These are phyloP conservation scores for Oncopodura yosiiana DNA, from an alignment of 1,140 invertebrate species.

Conservation along the genomic window DNA sequence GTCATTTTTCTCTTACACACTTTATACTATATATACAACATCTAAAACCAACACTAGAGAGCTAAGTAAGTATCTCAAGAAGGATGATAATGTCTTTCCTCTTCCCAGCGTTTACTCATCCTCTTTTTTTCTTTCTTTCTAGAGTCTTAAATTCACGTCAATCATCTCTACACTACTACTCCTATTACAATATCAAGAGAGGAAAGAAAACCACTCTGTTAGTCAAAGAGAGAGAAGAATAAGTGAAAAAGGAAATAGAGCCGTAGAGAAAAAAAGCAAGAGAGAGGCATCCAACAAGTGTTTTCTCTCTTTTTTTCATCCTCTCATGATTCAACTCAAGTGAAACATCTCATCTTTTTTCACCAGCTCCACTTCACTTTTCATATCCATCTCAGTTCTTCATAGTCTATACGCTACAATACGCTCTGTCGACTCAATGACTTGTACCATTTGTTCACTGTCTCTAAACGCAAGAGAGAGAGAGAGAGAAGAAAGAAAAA, in stretches of 20 bases:
- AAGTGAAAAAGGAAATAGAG: no score
- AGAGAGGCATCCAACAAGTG: conserved; percentile 12
- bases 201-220: no score
- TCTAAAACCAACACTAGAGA: background rate
- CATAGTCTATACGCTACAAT: no score
- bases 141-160: conserved; percentile 28
- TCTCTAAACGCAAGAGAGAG: no score
- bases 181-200: no score
- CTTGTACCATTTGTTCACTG: conserved; percentile 26
- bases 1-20: conserved; percentile 11
- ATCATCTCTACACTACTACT: no score
- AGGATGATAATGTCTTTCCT: conserved; percentile 21
- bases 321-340: conserved; percentile 5
- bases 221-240: no score
- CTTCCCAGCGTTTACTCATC: conserved; percentile 13
- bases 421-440: conserved; percentile 11
- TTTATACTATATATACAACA: background rate
- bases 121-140: conserved; percentile 23
- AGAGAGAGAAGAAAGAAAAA: no score
- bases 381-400: conserved; percentile 9
- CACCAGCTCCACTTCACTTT: conserved; percentile 14
- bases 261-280: no score
- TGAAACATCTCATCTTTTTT: conserved; percentile 22
- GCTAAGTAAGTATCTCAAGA: no score
- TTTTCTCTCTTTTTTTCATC: conserved; percentile 11